Evolutionary conservation across 2,888 invertebrate genomes (phyloP), one percentile per base, ranked within the genome.

Genomic region (Carcina quercana): DNA sequence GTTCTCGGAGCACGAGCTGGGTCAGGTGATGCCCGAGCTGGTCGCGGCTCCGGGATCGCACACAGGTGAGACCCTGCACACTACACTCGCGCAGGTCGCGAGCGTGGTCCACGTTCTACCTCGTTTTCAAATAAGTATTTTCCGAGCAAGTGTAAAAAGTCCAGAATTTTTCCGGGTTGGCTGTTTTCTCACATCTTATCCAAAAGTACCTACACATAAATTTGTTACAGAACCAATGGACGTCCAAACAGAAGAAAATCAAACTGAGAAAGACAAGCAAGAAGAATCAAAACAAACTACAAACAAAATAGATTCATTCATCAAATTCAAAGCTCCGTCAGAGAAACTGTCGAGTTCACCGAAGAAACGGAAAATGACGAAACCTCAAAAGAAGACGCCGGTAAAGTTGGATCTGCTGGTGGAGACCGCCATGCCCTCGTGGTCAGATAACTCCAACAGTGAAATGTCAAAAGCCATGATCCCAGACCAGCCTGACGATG

Each of bases 371-470:
- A 66, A 63, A 44, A 42, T 42, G 1, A 43, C 46, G 6, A 34
- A 28, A 8, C 25, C 42, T 0, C 50, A 66, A 34, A 60, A 63
- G 25, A 80, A 75, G 34, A 82, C 79, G 1, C 78, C 80, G 0
- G 60, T 80, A 0, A 78, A 79, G 47, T 58, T 75, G 5, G 80
- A 83, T 13, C 55, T 78, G 0, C 36, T 82, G 2, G 71, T 79
- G 7, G 84, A 85, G 44, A 69, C 70, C 0, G 84, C 84, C 0
- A 83, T 84, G 84, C 71, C 69, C 0, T 76, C 84, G 0, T 85
- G 85, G 85, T 80, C 80, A 0, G 82, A 85, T 21, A 82, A 82
- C 40, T 78, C 79, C n/a, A 76, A 50, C 44, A 75, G 48, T 25
- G 82, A 78, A 4, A 59, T 78, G 2, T 64, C 74, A 1, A 67